Conservation (phyloP, 2,888 invertebrate species). For the Branchellion lobata region DNA sequence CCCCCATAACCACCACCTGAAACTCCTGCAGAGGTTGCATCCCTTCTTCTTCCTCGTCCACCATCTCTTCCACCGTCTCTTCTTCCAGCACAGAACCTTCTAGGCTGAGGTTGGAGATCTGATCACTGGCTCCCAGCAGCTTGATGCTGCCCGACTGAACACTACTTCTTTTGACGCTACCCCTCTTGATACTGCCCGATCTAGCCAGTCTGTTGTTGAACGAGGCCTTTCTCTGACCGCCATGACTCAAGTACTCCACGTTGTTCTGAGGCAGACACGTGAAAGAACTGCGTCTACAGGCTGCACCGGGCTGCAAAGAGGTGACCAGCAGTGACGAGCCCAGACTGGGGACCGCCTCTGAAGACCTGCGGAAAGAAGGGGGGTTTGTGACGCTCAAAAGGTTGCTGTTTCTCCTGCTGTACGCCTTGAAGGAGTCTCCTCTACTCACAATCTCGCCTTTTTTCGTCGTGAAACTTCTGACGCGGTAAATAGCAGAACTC, state of each 20-base stretch:
- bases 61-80: not conserved
- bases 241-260: not conserved
- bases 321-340: not conserved
- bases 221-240: not conserved
- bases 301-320: not conserved
- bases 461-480: slow-evolving; percentile 84
- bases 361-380: not conserved
- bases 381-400: not conserved
- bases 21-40: not conserved
- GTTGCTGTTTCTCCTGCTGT: slow-evolving; percentile 10
- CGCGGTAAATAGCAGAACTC: slow-evolving; percentile 68
- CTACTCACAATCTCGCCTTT: slow-evolving; percentile 89
- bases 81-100: slow-evolving; percentile 15
- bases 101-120: slow-evolving; percentile 8
- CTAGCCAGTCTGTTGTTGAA: slow-evolving; percentile 3
- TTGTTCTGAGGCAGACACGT: slow-evolving; percentile 17
- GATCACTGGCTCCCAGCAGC: not conserved
- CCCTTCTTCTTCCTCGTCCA: not conserved
- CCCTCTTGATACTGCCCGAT: slow-evolving; percentile 1
- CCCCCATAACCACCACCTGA: slow-evolving; percentile 23
- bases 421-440: slow-evolving; percentile 80
- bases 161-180: not conserved
- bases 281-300: slow-evolving; percentile 27
- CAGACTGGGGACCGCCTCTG: not conserved
- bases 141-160: not conserved